Base-by-base conservation (phyloP, 2,888 invertebrate species). In the Hirtodrosophila cameraria region DNA sequence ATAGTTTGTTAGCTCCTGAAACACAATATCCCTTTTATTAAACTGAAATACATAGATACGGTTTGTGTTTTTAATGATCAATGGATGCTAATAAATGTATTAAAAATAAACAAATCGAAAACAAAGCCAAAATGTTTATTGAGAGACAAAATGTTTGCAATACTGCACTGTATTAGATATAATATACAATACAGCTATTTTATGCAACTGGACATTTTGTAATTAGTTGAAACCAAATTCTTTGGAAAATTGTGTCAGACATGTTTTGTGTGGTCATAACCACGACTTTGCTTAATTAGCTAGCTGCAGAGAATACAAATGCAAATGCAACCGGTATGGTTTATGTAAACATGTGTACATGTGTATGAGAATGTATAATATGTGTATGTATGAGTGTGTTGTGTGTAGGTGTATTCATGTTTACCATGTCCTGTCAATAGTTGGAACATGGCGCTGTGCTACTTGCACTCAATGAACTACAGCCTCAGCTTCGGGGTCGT, bases 261-360 rank as follows among this genome's bases (percentile, higher is more conserved):
- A 30, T 20, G 31, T 35, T 23, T 55, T 35, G n/a, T 45, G 48
- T 48, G 55, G 70, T 35, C 45, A 9, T 28, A 28, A 39, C 69
- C 50, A 11, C 45, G 41, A 16, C n/a, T 30, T 39, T 41, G 68
- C 39, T 42, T 70, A 69, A 69, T 69, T 69, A 50, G 46, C 46
- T 25, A 12, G 9, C 46, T 11, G n/a, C n/a, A n/a, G n/a, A 3
- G 16, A 42, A 48, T 38, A 25, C 25, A 41, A 60, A 50, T 31
- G 30, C 9, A 23, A 64, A 64, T 43, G 28, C 35, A 31, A 48
- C 6, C 4, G 25, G 28, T 23, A 39, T 25, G 42, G 38, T 59
- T 38, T 15, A 23, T 2, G 11, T n/a, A n/a, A n/a, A n/a, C n/a
- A n/a, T n/a, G n/a, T n/a, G 12, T 28, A 27, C 18, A 7, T 43